Conservation (phyloP, 2,888 invertebrate genomes). For the Enchytraeus crypticus region DNA sequence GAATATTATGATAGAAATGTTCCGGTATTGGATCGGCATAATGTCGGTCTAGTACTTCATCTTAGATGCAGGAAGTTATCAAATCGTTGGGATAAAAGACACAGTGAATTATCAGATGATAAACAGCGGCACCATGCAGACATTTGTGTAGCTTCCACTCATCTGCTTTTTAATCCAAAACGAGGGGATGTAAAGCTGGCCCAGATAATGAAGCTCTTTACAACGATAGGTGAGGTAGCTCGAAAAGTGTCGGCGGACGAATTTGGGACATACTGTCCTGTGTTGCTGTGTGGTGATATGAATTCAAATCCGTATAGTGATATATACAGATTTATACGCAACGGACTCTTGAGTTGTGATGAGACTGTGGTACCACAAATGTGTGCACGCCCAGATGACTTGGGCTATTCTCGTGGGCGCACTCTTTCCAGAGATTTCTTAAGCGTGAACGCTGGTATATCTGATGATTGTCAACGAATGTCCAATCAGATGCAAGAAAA, state of each 20-base stretch:
- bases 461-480: constrained; percentile 50
- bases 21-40: constrained; percentile 69
- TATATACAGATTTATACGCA: constrained; percentile 62
- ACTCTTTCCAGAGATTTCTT: constrained; percentile 33
- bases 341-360: constrained; percentile 55
- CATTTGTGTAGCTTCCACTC: constrained; percentile 61
- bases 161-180: constrained; percentile 81
- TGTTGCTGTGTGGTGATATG: constrained; percentile 85
- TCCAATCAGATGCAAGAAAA: constrained; percentile 14
- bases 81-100: background rate
- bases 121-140: background rate
- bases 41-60: constrained; percentile 73
- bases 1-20: constrained; percentile 60
- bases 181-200: constrained; percentile 81
- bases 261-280: constrained; percentile 57
- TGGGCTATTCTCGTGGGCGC: constrained; percentile 24
- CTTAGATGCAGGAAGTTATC: constrained; percentile 46
- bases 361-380: constrained; percentile 36
- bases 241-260: constrained; percentile 3
- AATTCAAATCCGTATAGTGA: constrained; percentile 70
- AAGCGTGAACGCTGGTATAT: constrained; percentile 47
- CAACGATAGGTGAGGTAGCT: constrained; percentile 70
- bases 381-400: constrained; percentile 19
- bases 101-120: background rate
- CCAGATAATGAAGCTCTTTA: constrained; percentile 72